Percentiles rank a stretch among this genome's conserved stretches.
Conservation (phyloP, 2,888 invertebrate species). For the Copidosoma aretas region DNA sequence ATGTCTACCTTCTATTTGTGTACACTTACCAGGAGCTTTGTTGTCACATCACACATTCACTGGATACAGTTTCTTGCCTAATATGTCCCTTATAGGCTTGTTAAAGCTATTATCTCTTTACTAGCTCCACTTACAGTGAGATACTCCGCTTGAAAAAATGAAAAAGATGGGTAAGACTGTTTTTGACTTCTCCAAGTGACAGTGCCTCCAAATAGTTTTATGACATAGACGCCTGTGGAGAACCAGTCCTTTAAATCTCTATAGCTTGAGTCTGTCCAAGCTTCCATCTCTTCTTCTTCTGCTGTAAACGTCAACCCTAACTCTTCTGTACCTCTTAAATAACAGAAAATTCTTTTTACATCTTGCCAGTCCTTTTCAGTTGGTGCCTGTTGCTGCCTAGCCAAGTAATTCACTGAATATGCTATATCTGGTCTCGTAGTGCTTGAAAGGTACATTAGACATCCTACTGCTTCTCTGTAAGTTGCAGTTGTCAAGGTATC, state of each 20-base stretch:
- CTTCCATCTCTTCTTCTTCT: conserved; percentile 36
- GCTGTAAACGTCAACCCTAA: not conserved
- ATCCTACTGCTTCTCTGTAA: not conserved
- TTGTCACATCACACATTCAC: not conserved
- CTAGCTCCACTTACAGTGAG: not conserved
- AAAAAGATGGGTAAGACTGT: conserved; percentile 13
- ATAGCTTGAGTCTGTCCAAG: conserved; percentile 43
- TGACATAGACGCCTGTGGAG: conserved; percentile 39
- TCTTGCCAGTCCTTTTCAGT: conserved; percentile 37
- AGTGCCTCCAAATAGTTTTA: conserved; percentile 35
- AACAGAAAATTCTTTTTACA: conserved; percentile 36
- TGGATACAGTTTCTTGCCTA: not conserved
- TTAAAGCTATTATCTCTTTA: not conserved
- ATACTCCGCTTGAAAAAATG: not conserved
- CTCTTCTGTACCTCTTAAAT: conserved; percentile 30
- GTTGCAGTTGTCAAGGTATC: too few species aligned
- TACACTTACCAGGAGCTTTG: too few species aligned
- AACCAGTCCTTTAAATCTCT: conserved; percentile 40
- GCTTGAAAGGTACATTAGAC: not conserved
- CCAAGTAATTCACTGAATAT: not conserved
- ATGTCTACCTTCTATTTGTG: too few species aligned
- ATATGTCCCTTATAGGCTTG: not conserved
- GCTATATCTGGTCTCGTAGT: conserved; percentile 31
- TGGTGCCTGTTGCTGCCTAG: conserved; percentile 33
- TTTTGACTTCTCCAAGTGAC: conserved; percentile 2